Evolutionary conservation across 2,888 invertebrate species (phyloP).

Genomic region (Dione juno): DNA sequence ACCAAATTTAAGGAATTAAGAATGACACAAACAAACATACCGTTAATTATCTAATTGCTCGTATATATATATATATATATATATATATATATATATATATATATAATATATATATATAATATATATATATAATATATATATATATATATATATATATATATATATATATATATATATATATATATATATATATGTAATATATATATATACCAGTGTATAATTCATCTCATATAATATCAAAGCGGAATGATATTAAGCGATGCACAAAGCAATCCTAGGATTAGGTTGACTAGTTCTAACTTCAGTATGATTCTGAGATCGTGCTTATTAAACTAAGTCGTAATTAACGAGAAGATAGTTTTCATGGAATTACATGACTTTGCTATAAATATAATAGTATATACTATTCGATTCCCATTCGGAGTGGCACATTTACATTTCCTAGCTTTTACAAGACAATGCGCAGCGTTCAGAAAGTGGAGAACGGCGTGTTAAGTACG

Average conservation of each 20-base stretch:
- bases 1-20: background rate
- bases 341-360: background rate
- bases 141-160: background rate
- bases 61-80: background rate
- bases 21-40: background rate
- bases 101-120: background rate
- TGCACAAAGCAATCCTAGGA: conserved; percentile 23
- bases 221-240: conserved; percentile 15
- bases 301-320: conserved; percentile 13
- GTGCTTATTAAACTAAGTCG: background rate
- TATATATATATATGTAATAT: background rate
- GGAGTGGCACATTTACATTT: too few relatives aligned
- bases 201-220: background rate
- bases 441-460: too few relatives aligned
- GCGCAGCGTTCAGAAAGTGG: too few relatives aligned
- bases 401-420: too few relatives aligned
- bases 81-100: background rate
- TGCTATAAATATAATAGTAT: background rate
- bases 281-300: conserved; percentile 11
- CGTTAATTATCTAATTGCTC: background rate
- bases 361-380: background rate
- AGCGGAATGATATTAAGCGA: conserved; percentile 14
- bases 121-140: background rate
- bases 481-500: too few relatives aligned
- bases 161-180: background rate